phyloP scores from a whole-genome alignment of 2,797 vertebrate species.

The Morelia viridis region DNA sequence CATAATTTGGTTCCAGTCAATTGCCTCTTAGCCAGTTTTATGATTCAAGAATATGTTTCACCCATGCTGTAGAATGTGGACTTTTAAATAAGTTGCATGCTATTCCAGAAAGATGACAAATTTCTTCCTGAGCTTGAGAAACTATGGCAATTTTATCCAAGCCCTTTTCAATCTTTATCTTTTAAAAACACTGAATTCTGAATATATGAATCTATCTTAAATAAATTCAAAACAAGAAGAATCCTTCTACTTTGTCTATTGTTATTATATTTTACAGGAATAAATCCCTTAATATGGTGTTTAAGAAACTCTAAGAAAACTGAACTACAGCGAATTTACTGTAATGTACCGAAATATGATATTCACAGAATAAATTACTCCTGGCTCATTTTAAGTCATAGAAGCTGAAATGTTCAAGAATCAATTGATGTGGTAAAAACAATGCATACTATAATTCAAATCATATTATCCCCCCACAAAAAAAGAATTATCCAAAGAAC shows the following conservation, averaged over 20 bases:
- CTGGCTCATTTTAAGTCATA: slow-evolving; percentile 1
- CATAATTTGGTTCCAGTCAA: neutral
- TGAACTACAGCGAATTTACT: neutral
- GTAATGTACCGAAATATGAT: neutral
- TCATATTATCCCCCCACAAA: neutral
- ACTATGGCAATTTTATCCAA: neutral
- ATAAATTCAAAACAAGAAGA: slow-evolving; percentile 2
- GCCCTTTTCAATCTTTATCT: neutral
- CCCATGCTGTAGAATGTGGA: neutral
- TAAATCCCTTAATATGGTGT: neutral
- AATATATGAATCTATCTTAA: neutral
- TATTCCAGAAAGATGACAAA: neutral
- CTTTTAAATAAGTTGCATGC: neutral
- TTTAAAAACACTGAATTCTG: neutral
- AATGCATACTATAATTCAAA: neutral
- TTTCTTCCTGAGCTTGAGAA: neutral
- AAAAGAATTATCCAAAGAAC: neutral
- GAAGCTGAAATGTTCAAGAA: neutral
- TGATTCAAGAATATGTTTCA: neutral
- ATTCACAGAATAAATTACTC: slow-evolving; percentile 11
- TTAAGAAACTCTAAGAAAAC: neutral
- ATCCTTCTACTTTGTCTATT: neutral
- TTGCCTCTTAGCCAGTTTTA: neutral
- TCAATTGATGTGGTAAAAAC: neutral
- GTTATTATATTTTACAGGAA: neutral